Evolutionary conservation across 2,113 vertebrate genomes (phyloP), one percentile per base, ranked within the genome.

Genomic region (Vulpes vulpes): DNA sequence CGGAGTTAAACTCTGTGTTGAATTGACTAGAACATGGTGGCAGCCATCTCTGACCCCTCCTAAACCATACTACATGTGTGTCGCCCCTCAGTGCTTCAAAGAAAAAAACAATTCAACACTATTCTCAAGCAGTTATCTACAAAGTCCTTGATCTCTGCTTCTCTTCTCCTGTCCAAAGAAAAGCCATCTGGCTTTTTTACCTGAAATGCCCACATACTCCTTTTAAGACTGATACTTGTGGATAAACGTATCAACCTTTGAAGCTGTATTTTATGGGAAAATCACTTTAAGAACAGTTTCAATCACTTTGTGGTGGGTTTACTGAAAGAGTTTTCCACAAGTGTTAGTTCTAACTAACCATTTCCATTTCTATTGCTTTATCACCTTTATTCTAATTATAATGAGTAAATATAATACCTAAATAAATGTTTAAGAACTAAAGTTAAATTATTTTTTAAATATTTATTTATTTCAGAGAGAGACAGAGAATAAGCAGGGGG

Each of bases 341-440:
- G 11, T 43, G 76, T 83, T n/a, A 60, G 8, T 14, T 93, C 25
- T 86, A 14, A 71, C 20, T 86, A 14, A 71, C 20, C 38, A 59
- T 74, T 94, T 92, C 20, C 27, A 89, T 35, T 80, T 85, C 23
- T 81, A 53, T 19, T 88, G 22, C 11, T 79, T 95, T 88, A 22
- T 76, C 38, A 79, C 16, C 2, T 76, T 85, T 85, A 64, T 64
- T 86, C 69, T 89, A 60, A 95, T 92, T 93, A 65, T 38, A 92
- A 57, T 32, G 1, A 78, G 9, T n/a, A 60, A 55, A 17, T 2
- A 53, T n/a, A 57, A 84, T 2, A 51, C 6, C 14, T n/a, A 69
- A 91, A 35, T 30, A 89, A 62, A 91, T 19, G 51, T 49, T 38
- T 65, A 51, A 87, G 83, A 79, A 76, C 1, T 1, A 79, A 53